These are phyloP conservation scores for Thomomys bottae DNA, from an alignment of 2,113 vertebrate genomes.

Conservation along the genomic window DNA sequence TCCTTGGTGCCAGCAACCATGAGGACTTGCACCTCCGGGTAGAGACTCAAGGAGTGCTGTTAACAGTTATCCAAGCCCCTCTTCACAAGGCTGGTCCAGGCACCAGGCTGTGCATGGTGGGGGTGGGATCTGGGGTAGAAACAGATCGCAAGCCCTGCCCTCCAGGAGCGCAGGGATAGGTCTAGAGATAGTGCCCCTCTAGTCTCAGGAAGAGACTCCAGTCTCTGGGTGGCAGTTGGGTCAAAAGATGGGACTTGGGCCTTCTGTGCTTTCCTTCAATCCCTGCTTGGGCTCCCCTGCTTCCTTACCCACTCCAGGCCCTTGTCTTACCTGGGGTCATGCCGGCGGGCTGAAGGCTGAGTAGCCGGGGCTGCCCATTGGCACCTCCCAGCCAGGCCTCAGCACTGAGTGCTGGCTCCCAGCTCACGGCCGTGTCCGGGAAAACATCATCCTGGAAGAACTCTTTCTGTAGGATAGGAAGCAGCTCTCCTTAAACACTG, in stretches of 20 bases:
- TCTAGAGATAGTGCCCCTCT: background rate
- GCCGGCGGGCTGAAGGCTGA: slow-evolving; percentile 89
- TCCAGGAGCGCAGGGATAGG: background rate
- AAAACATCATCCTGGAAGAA: slow-evolving; percentile 98
- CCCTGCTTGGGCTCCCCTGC: background rate
- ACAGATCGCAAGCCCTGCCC: background rate
- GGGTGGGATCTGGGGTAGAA: background rate
- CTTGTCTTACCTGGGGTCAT: slow-evolving; percentile 91
- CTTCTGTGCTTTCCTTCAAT: background rate
- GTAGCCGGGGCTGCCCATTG: slow-evolving; percentile 85
- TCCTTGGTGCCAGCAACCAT: background rate
- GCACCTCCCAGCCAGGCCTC: slow-evolving; percentile 89
- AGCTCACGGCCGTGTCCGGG: slow-evolving; percentile 88
- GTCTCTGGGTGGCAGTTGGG: background rate
- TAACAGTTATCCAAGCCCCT: background rate
- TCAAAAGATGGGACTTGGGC: background rate
- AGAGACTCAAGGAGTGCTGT: background rate
- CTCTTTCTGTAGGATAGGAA: slow-evolving; percentile 91
- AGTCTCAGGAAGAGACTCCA: background rate
- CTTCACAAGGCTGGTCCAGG: background rate
- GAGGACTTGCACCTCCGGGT: background rate
- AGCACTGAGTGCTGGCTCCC: slow-evolving; percentile 88
- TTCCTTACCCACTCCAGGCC: background rate
- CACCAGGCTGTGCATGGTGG: background rate
- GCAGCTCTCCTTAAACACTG: background rate